These are phyloP conservation scores for Phymastichus coffea DNA, from an alignment of 1,140 invertebrate genomes.

Conservation along the genomic window DNA sequence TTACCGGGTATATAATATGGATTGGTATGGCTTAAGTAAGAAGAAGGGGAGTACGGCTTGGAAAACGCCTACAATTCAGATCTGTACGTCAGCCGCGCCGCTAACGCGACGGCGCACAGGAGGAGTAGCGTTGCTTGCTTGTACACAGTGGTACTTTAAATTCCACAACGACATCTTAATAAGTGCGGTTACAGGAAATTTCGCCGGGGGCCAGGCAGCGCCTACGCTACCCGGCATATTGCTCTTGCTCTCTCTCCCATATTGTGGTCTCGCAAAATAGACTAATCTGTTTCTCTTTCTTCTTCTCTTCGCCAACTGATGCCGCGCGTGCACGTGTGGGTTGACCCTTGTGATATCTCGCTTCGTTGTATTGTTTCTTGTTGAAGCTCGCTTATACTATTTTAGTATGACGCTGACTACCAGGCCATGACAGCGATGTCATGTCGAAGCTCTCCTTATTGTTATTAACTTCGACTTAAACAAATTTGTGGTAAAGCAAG, in stretches of 20 bases:
- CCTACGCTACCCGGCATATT: constrained; percentile 28
- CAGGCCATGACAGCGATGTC: too few relatives aligned
- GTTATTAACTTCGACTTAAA: too few relatives aligned
- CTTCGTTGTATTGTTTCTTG: too few relatives aligned
- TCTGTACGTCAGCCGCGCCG: constrained; percentile 1
- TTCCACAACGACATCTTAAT: constrained; percentile 55
- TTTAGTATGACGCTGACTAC: too few relatives aligned
- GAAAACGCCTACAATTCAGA: not conserved
- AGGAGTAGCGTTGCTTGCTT: not conserved
- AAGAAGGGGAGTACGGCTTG: not conserved
- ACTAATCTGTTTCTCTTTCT: too few relatives aligned
- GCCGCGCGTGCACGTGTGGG: not conserved
- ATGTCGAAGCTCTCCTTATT: too few relatives aligned
- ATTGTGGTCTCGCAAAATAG: constrained; percentile 53
- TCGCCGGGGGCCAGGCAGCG: constrained; percentile 22
- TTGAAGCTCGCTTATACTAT: too few relatives aligned
- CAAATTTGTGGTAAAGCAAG: too few relatives aligned
- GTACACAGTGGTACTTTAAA: constrained; percentile 38
- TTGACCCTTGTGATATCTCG: too few relatives aligned
- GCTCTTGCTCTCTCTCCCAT: constrained; percentile 40
- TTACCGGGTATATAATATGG: too few relatives aligned
- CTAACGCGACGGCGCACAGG: not conserved
- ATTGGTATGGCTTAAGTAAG: too few relatives aligned
- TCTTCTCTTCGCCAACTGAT: constrained; percentile 43
- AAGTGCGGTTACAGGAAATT: constrained; percentile 50